These are phyloP conservation scores for Platalea minor DNA, from an alignment of 2,797 vertebrate species.

Conservation along the genomic window DNA sequence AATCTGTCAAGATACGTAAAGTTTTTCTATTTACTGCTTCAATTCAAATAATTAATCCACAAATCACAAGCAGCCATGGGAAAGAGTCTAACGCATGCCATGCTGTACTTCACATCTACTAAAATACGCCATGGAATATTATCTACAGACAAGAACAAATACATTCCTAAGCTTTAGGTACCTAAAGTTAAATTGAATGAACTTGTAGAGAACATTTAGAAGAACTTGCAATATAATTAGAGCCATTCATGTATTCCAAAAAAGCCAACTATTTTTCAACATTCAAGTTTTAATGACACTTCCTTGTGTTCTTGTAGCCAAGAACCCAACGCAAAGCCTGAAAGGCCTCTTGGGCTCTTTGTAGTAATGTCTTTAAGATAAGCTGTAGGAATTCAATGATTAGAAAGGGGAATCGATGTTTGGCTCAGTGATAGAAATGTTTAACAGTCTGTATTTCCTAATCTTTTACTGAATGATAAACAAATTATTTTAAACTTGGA, in stretches of 20 bases:
- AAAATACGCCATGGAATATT: not conserved
- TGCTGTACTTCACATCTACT: not conserved
- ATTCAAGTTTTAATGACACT: not conserved
- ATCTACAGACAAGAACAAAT: not conserved
- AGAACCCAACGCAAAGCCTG: not conserved
- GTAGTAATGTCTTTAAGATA: not conserved
- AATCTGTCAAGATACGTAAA: constrained; percentile 43
- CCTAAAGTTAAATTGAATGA: not conserved
- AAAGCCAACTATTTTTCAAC: not conserved
- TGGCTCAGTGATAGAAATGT: not conserved
- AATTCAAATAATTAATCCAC: not conserved
- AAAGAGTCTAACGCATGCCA: not conserved
- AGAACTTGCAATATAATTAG: not conserved
- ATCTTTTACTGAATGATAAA: not conserved
- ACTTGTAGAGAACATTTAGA: not conserved
- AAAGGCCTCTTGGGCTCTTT: not conserved
- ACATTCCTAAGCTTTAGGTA: not conserved
- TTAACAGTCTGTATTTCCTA: not conserved
- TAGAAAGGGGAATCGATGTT: not conserved
- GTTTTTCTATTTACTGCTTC: not conserved
- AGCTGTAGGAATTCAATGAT: not conserved
- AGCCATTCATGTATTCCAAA: not conserved
- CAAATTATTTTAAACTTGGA: not conserved
- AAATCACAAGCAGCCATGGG: not conserved
- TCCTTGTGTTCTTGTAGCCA: not conserved